Percentiles rank a stretch among this genome's conserved stretches.
Evolutionary conservation across 2,888 invertebrate genomes (phyloP).

Genomic region (Agonum fuliginosum): DNA sequence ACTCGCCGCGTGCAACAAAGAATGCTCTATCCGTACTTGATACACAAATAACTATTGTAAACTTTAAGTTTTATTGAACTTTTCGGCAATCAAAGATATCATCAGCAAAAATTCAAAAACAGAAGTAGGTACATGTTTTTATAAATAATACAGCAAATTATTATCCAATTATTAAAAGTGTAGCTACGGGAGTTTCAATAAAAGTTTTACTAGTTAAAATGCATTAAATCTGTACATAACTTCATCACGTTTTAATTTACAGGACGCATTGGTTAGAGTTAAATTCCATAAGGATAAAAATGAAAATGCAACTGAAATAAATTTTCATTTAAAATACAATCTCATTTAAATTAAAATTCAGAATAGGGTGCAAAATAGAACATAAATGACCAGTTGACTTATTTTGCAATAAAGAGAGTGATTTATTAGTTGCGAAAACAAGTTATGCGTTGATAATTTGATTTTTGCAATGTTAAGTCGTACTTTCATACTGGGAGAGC

Average conservation of each 20-base stretch:
- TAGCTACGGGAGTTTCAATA: no score
- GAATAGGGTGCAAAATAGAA: background rate
- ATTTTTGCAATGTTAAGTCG: conserved; percentile 23
- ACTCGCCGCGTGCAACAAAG: no score
- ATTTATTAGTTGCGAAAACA: conserved; percentile 26
- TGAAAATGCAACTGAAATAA: background rate
- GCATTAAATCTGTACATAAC: no score
- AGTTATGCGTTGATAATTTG: conserved; percentile 36
- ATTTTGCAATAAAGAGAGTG: conserved; percentile 31
- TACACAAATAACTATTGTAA: no score
- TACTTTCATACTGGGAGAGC: background rate
- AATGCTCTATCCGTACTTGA: no score
- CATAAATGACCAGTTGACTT: conserved; percentile 17
- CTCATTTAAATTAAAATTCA: conserved; percentile 5
- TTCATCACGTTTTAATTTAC: background rate
- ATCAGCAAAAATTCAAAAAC: no score
- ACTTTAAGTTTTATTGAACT: no score
- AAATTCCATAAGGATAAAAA: background rate
- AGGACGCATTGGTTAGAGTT: background rate
- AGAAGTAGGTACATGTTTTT: no score
- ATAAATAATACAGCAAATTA: no score
- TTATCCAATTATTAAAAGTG: no score
- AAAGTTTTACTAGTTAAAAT: no score
- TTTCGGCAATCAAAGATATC: no score
- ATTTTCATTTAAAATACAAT: conserved; percentile 2